Conservation (phyloP, 2,113 vertebrate species). For the Cryptotis parvus region DNA sequence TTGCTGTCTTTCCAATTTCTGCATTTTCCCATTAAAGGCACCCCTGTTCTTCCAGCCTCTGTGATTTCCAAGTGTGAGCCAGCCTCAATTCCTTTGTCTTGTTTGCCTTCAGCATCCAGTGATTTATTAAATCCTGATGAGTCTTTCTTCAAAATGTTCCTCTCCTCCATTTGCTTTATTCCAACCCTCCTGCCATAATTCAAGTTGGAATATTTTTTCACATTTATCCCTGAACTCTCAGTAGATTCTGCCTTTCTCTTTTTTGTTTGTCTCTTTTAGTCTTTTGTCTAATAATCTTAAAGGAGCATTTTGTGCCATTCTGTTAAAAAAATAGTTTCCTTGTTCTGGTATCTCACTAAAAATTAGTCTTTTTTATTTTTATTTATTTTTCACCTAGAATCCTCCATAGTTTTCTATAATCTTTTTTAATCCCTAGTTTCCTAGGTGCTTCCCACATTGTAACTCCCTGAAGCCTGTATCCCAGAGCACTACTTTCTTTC, state of each 20-base stretch:
- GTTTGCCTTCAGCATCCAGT: background rate
- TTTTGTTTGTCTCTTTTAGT: background rate
- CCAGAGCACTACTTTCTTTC: background rate
- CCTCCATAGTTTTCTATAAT: background rate
- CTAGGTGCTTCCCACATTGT: background rate
- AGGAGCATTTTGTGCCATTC: background rate
- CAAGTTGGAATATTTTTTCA: background rate
- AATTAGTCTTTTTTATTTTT: background rate
- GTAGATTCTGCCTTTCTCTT: background rate
- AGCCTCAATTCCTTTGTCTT: background rate
- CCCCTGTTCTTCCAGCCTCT: background rate
- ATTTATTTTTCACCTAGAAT: background rate
- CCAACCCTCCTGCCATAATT: background rate
- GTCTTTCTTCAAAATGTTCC: background rate
- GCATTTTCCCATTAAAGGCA: background rate
- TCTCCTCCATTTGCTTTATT: background rate
- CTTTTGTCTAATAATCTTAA: background rate
- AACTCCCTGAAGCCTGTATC: background rate
- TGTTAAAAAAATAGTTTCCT: background rate
- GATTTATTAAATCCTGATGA: background rate
- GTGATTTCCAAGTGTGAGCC: slow-evolving; percentile 27
- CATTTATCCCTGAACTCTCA: background rate
- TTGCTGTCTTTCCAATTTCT: background rate
- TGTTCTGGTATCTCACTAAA: background rate
- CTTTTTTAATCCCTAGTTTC: background rate